phyloP scores from a whole-genome alignment of 2,113 vertebrate genomes.

The Paratilapia polleni region DNA sequence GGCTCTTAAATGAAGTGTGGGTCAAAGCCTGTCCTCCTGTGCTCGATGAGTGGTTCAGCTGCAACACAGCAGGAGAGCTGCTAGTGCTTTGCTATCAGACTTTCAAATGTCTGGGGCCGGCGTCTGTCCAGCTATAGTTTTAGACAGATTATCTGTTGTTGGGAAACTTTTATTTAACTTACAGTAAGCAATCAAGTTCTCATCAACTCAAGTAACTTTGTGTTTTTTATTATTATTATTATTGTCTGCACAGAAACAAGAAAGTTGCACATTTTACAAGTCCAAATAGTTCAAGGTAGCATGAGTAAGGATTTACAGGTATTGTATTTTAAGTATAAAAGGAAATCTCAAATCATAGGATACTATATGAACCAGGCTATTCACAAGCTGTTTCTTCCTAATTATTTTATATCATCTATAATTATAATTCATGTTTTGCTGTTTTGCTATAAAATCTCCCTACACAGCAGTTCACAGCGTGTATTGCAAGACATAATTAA shows the following conservation, averaged over 20 bases:
- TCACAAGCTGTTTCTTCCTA: background rate
- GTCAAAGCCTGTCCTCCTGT: conserved; percentile 4
- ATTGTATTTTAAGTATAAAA: background rate
- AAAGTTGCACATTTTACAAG: background rate
- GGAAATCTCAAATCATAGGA: background rate
- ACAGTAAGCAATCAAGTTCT: background rate
- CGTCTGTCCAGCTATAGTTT: background rate
- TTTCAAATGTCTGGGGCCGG: background rate
- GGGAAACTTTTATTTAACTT: background rate
- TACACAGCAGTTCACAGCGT: background rate
- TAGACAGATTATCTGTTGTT: background rate
- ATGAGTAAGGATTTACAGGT: background rate
- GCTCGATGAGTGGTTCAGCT: background rate
- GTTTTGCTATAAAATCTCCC: background rate
- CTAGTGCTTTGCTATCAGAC: background rate
- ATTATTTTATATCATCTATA: conserved; percentile 2
- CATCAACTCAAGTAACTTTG: background rate
- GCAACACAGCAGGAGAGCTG: background rate
- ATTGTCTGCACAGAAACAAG: background rate
- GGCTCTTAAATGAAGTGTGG: background rate
- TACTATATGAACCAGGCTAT: background rate
- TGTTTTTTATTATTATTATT: background rate
- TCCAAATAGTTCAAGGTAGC: background rate
- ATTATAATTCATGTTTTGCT: background rate
- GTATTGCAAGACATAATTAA: conserved; percentile 9